Base-by-base conservation (phyloP, 2,888 invertebrate species). In the Epicampocera succincta region DNA sequence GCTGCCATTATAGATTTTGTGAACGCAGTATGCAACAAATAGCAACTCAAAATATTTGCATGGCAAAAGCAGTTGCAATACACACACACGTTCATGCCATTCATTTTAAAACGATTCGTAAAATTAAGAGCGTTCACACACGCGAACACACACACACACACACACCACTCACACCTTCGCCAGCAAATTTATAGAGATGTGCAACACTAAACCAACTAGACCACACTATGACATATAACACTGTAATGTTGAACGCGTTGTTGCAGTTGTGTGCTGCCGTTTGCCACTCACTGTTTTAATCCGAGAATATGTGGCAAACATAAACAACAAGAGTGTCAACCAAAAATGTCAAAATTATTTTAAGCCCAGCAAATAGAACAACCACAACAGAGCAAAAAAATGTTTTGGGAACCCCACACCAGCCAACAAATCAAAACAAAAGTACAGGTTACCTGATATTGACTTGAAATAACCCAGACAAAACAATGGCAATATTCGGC, bases 151-250 rank as follows among this genome's bases (percentile, higher is more conserved):
- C 8, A 12, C 29, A 46, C 19, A 21, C 3, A 21, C 19, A 60
- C 8, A 42, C 13, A 56, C 4, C 3, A 54, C 25, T 42, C n/a
- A 61, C 50, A 61, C 29, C 52, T 29, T 33, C 13, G 2, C 13
- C 5, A 17, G 21, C 50, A 50, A 65, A 58, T 44, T 33, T 19
- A 44, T 46, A 38, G 60, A 46, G 52, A 68, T 38, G 21, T 76
- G 42, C 52, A 50, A 50, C 42, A 58, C 54, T 68, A 33, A 73
- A 77, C 73, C 79, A 56, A 40, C 52, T 56, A 69, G 17, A 71
- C 82, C 78, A 48, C 69, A 74, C 78, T 60, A 54, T 78, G 78
- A 78, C 78, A 78, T 78, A 58, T 50, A 78, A 74, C 52, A 73
- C 46, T 61, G 25, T 44, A 50, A 52, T 29, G 50, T 63, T 65